These are phyloP conservation scores for Cryptosula pallasiana DNA, from an alignment of 2,888 invertebrate species.

Conservation along the genomic window DNA sequence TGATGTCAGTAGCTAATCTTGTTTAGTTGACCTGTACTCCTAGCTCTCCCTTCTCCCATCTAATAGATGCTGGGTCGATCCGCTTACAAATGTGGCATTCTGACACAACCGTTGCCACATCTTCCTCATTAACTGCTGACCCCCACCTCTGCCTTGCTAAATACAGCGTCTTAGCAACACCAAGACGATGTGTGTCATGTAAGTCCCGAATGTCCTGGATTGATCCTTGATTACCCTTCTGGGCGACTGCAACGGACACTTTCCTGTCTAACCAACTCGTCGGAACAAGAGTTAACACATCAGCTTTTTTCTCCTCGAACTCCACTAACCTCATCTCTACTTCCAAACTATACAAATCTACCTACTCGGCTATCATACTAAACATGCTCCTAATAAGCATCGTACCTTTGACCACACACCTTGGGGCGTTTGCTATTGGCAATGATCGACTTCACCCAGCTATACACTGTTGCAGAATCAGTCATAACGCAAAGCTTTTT, in stretches of 20 bases:
- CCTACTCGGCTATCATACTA: slow-evolving; percentile 10
- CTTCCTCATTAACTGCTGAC: not conserved
- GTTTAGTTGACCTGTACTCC: no score
- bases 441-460: slow-evolving; percentile 20
- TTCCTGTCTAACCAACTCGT: not conserved
- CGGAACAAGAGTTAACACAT: not conserved
- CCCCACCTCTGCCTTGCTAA: not conserved
- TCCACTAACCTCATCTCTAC: slow-evolving; percentile 5
- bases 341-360: slow-evolving; percentile 1
- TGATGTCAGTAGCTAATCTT: no score
- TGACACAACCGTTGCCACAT: not conserved
- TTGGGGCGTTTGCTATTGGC: not conserved
- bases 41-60: slow-evolving; percentile 2
- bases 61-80: not conserved
- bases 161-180: not conserved
- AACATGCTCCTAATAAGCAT: slow-evolving; percentile 5
- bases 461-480: slow-evolving; percentile 20
- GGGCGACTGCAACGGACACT: not conserved
- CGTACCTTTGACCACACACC: not conserved
- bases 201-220: not conserved
- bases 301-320: slow-evolving; percentile 3
- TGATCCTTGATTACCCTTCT: no score
- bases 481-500: not conserved
- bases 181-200: slow-evolving; percentile 3
- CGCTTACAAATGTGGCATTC: not conserved